These are phyloP conservation scores for Heliangelus exortis DNA, from an alignment of 2,797 vertebrate species.

Conservation along the genomic window DNA sequence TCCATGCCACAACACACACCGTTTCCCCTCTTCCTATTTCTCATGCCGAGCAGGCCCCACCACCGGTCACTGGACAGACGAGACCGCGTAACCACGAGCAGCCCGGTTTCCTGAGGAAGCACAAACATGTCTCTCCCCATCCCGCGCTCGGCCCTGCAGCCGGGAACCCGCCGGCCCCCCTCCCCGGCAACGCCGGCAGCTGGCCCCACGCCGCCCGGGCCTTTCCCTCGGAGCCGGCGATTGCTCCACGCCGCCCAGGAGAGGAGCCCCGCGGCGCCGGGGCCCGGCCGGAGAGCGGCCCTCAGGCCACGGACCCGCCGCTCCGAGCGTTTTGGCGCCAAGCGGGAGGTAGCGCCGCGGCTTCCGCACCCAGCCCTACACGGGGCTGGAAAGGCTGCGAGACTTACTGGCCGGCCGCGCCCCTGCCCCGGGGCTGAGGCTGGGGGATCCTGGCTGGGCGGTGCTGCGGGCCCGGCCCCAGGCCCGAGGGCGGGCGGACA, in stretches of 20 bases:
- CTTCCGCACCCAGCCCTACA: not conserved
- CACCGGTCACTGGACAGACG: not conserved
- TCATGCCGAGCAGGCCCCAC: not conserved
- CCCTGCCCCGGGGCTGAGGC: not conserved
- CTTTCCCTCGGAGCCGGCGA: too few relatives aligned
- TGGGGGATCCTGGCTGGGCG: constrained; percentile 35
- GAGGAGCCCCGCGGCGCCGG: too few relatives aligned
- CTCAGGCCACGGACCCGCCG: not conserved
- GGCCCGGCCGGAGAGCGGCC: too few relatives aligned
- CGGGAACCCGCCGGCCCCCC: not conserved
- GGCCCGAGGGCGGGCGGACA: constrained; percentile 46
- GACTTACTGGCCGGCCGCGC: not conserved
- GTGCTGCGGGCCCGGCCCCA: constrained; percentile 59
- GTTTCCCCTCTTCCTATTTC: not conserved
- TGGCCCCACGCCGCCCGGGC: not conserved
- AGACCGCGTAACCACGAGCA: not conserved
- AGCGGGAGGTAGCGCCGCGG: constrained; percentile 29
- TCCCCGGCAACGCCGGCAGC: not conserved
- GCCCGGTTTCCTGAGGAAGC: not conserved
- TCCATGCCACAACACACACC: not conserved
- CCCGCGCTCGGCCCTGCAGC: not conserved
- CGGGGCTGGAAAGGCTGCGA: not conserved
- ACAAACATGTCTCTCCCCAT: not conserved
- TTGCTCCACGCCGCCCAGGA: not conserved
- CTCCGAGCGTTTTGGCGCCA: constrained; percentile 60